These are phyloP conservation scores for Ceratosolen solmsi DNA, from an alignment of 1,140 invertebrate species.

Conservation along the genomic window DNA sequence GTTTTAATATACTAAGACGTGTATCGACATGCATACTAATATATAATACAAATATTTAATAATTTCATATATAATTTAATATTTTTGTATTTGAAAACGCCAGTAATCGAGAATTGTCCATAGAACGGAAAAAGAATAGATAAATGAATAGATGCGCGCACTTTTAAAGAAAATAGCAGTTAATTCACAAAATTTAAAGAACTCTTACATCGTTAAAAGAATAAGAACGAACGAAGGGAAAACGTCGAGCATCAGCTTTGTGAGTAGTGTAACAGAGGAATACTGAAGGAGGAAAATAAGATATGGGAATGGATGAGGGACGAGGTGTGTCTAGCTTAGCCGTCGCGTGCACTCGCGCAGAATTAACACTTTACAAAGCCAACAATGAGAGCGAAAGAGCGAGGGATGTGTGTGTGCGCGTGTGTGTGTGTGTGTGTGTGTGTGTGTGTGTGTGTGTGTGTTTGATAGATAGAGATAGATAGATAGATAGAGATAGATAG, in stretches of 20 bases:
- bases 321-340: conserved; percentile 6
- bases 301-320: not conserved
- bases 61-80: not conserved
- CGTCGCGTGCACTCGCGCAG: conserved; percentile 47
- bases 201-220: not conserved
- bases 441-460: too few species aligned
- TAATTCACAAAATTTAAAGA: conserved; percentile 39
- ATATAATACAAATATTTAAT: not conserved
- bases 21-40: too few species aligned
- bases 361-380: conserved; percentile 52
- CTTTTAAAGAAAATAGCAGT: not conserved
- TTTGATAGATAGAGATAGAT: not conserved
- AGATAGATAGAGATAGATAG: too few species aligned
- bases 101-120: not conserved
- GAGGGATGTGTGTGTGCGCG: too few species aligned
- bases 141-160: not conserved
- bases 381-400: conserved; percentile 29
- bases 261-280: not conserved
- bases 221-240: conserved; percentile 5
- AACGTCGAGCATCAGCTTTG: not conserved
- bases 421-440: too few species aligned
- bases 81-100: not conserved
- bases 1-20: too few species aligned
- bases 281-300: not conserved
- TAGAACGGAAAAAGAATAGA: not conserved